Conservation (phyloP, 2,797 vertebrate species). For the Rhyacichthys aspro region DNA sequence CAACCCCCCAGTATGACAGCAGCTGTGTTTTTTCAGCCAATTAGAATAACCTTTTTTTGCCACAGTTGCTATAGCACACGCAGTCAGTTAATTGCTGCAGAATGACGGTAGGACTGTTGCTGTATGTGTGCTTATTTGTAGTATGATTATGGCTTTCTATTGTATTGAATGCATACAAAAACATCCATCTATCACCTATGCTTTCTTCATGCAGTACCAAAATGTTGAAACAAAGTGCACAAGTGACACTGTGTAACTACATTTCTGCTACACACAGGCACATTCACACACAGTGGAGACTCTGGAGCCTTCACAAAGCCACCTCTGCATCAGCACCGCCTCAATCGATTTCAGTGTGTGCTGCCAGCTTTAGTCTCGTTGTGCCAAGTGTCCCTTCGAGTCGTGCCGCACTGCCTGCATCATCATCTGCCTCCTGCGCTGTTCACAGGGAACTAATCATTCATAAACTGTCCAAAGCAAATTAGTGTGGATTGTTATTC, state of each 20-base stretch:
- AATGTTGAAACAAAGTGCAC: constrained; percentile 37
- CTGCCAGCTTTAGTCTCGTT: constrained; percentile 37
- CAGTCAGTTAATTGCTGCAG: too few species aligned
- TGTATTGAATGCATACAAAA: too few species aligned
- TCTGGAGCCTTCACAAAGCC: constrained; percentile 13
- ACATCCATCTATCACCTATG: too few species aligned
- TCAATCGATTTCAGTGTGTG: constrained; percentile 38
- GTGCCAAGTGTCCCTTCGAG: constrained; percentile 28
- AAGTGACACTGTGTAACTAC: constrained; percentile 25
- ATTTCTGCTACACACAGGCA: constrained; percentile 12
- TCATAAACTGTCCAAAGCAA: too few species aligned
- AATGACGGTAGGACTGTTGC: too few species aligned
- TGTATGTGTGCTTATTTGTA: too few species aligned
- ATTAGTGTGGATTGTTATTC: too few species aligned
- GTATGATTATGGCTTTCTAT: too few species aligned
- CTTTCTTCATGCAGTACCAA: too few species aligned
- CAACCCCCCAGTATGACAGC: constrained; percentile 3
- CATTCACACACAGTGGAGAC: background rate
- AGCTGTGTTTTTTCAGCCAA: constrained; percentile 13
- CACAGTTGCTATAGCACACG: constrained; percentile 3
- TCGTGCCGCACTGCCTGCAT: constrained; percentile 33
- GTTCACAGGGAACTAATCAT: too few species aligned
- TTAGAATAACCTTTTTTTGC: constrained; percentile 18
- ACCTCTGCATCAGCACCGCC: constrained; percentile 29
- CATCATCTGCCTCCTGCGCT: constrained; percentile 17